A percentile compares a stretch with the other conserved stretches of the same genome.
phyloP scores from a whole-genome alignment of 1,140 invertebrate genomes.

The Dufourea novaeangliae region DNA sequence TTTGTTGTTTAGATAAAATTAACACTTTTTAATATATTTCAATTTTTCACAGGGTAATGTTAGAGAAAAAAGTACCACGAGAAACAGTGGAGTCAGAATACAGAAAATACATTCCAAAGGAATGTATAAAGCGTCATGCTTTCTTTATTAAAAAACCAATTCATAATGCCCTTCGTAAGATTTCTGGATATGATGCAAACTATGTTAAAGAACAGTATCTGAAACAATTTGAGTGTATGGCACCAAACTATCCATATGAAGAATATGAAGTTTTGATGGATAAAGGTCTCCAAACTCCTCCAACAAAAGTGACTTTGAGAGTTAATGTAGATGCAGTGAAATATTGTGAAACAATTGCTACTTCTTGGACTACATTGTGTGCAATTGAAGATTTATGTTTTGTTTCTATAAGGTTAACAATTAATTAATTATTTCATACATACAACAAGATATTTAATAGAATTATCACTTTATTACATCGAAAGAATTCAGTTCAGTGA shows the following conservation, averaged over 20 bases:
- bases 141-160: conserved; percentile 90
- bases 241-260: conserved; percentile 91
- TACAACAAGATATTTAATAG: not conserved
- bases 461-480: not conserved
- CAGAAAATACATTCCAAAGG: conserved; percentile 90
- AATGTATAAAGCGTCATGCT: conserved; percentile 87
- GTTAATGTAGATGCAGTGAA: conserved; percentile 85
- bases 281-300: conserved; percentile 77
- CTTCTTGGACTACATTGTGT: conserved; percentile 88
- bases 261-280: conserved; percentile 87
- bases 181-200: conserved; percentile 84
- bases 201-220: conserved; percentile 90
- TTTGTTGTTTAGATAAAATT: no score
- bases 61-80: conserved; percentile 85
- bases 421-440: conserved; percentile 9
- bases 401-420: conserved; percentile 84
- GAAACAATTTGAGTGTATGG: conserved; percentile 88
- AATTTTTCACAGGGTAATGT: conserved; percentile 84
- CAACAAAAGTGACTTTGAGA: conserved; percentile 80
- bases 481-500: no score
- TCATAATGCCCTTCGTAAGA: conserved; percentile 84
- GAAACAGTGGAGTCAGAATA: conserved; percentile 88
- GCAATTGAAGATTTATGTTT: conserved; percentile 92
- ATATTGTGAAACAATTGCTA: conserved; percentile 84
- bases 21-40: not conserved